Evolutionary conservation across 2,797 vertebrate species (phyloP), one percentile per base, ranked within the genome.

Genomic region (Dryobates pubescens): DNA sequence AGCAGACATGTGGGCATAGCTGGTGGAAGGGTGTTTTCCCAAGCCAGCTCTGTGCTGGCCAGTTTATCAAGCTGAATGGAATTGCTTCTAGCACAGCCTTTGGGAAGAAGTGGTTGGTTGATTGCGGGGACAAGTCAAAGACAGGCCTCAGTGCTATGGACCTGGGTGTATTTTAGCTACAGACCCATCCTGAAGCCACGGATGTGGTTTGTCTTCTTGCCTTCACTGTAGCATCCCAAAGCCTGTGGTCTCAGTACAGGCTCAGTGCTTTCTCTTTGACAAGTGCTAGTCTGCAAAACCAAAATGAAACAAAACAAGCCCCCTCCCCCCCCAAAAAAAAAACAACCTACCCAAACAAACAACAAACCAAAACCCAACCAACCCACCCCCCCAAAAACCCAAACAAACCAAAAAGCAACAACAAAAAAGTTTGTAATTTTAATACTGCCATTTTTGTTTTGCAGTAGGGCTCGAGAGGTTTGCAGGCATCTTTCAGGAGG

Each of bases 121-220:
- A 51, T 34, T 3, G 30, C 45, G 43, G 36, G 23, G 26, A 56
- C 9, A 5, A 0, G 0, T 23, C 1, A 1, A 86, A 86, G 57
- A 59, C 20, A 67, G n/a, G 61, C 23, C 45, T 57, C 1, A 1
- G 38, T 10, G 19, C 45, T 34, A 5, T 6, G 49, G 34, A 86
- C 7, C 29, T 72, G 30, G 38, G 19, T 0, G 0, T 36, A 49
- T 56, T 91, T 74, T 41, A 63, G 12, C 30, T 72, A 38, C 47
- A 81, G 56, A 86, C 19, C 8, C n/a, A 3, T 58, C 8, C 43
- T 4, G 7, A 89, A 76, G 29, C 18, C 68, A n/a, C 36, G 49
- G 63, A 30, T 76, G 18, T 0, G 0, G 12, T 72, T 74, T 65
- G 6, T 58, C 45, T 53, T 34, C 19, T 81, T 19, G 24, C 17